These are phyloP conservation scores for Xenopus tropicalis DNA, from an alignment of 2,113 vertebrate species.

Conservation along the genomic window DNA sequence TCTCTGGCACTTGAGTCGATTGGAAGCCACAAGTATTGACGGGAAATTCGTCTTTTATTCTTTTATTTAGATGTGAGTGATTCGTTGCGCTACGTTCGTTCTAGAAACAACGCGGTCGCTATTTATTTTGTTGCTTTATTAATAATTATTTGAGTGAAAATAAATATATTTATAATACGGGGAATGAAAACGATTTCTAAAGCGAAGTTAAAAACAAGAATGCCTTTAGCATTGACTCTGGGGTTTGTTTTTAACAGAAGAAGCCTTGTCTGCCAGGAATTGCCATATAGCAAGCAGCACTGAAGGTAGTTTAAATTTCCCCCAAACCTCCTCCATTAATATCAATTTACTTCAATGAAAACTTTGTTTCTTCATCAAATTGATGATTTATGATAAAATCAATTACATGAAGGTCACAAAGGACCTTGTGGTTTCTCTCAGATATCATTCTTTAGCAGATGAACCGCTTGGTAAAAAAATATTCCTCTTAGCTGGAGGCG, in stretches of 20 bases:
- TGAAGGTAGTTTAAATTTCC: conserved; percentile 58
- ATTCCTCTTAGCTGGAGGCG: conserved; percentile 69
- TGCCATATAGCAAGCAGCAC: conserved; percentile 28
- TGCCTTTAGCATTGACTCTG: too few relatives aligned
- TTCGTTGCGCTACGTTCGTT: too few relatives aligned
- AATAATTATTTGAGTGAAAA: too few relatives aligned
- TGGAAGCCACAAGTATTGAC: conserved; percentile 26
- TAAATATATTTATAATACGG: too few relatives aligned
- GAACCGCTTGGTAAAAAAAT: conserved; percentile 68
- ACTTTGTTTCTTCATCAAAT: conserved; percentile 76
- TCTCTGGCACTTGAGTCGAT: neutral
- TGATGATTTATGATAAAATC: conserved; percentile 94
- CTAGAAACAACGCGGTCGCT: too few relatives aligned
- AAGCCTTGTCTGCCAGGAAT: too few relatives aligned
- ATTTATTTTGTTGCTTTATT: too few relatives aligned
- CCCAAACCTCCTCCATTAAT: conserved; percentile 66
- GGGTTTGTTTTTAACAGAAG: too few relatives aligned
- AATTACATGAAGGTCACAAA: conserved; percentile 78
- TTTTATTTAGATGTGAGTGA: conserved; percentile 12
- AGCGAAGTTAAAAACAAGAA: too few relatives aligned
- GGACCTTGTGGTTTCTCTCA: conserved; percentile 72
- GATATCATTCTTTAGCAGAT: conserved; percentile 67
- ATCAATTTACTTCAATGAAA: conserved; percentile 77
- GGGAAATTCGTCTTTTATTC: neutral
- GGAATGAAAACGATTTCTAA: too few relatives aligned